These are phyloP conservation scores for Huso huso DNA, from an alignment of 2,797 vertebrate genomes.

Conservation along the genomic window DNA sequence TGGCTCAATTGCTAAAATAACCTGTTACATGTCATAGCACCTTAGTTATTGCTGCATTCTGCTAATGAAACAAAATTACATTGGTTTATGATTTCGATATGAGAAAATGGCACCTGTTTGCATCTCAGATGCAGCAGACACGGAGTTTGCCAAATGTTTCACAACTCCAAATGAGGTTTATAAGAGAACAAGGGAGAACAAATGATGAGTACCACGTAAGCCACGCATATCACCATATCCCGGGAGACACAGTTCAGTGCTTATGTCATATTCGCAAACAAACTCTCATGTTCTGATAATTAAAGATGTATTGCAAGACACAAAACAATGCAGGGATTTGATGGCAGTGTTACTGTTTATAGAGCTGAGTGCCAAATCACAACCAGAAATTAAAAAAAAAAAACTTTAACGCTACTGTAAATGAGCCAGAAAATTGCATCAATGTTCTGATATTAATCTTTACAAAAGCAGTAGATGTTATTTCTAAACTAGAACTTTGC, in stretches of 20 bases:
- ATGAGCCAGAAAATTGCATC: neutral
- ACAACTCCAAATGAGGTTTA: neutral
- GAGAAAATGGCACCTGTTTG: too few species aligned
- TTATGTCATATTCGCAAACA: constrained; percentile 35
- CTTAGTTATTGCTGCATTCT: too few species aligned
- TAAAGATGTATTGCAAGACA: constrained; percentile 23
- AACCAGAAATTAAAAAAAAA: neutral
- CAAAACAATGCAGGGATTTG: neutral
- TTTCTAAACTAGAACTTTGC: too few species aligned
- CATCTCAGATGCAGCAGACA: constrained; percentile 1
- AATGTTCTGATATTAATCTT: neutral
- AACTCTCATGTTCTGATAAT: constrained; percentile 37
- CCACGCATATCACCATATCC: constrained; percentile 40
- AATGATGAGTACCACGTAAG: constrained; percentile 34
- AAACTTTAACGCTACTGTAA: neutral
- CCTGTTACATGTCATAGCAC: too few species aligned
- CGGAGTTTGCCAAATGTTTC: neutral
- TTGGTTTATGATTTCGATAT: too few species aligned
- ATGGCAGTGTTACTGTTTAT: neutral
- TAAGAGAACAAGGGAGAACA: constrained; percentile 21
- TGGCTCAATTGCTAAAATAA: too few species aligned
- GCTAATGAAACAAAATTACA: too few species aligned
- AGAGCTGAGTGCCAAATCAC: neutral
- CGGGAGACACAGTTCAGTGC: constrained; percentile 12
- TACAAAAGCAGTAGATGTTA: neutral